phyloP scores from a whole-genome alignment of 2,113 vertebrate genomes.

The Hoplias malabaricus region DNA sequence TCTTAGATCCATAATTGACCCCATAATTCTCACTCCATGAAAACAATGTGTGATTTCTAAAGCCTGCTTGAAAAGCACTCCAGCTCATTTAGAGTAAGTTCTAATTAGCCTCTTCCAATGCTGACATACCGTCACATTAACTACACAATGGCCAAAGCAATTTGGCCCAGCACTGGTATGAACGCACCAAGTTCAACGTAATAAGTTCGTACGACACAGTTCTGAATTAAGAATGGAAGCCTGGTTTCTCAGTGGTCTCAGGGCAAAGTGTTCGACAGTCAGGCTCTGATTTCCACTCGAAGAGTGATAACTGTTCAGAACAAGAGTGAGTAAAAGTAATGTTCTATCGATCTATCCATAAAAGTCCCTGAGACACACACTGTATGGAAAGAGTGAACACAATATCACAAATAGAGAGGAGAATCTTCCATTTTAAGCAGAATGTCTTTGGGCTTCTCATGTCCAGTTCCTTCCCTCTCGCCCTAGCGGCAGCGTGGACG shows the following conservation, averaged over 20 bases:
- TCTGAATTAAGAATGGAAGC: neutral
- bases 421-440: neutral
- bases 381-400: no score
- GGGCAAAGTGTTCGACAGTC: neutral
- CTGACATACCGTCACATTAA: slow-evolving; percentile 11
- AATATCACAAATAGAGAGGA: no score
- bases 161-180: slow-evolving; percentile 10
- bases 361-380: no score
- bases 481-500: neutral
- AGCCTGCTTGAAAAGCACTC: slow-evolving; percentile 11
- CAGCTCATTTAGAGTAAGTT: slow-evolving; percentile 7
- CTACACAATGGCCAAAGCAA: slow-evolving; percentile 16
- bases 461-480: neutral
- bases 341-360: no score
- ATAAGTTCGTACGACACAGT: neutral
- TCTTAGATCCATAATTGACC: slow-evolving; percentile 31
- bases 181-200: neutral
- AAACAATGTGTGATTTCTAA: slow-evolving; percentile 29
- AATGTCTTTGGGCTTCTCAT: neutral
- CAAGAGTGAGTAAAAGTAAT: no score
- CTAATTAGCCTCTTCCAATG: slow-evolving; percentile 30
- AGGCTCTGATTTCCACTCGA: neutral
- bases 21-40: slow-evolving; percentile 10
- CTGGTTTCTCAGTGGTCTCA: neutral
- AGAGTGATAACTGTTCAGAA: no score